Conservation (phyloP, 2,797 vertebrate genomes). For the Orientallactaga sibirica region DNA sequence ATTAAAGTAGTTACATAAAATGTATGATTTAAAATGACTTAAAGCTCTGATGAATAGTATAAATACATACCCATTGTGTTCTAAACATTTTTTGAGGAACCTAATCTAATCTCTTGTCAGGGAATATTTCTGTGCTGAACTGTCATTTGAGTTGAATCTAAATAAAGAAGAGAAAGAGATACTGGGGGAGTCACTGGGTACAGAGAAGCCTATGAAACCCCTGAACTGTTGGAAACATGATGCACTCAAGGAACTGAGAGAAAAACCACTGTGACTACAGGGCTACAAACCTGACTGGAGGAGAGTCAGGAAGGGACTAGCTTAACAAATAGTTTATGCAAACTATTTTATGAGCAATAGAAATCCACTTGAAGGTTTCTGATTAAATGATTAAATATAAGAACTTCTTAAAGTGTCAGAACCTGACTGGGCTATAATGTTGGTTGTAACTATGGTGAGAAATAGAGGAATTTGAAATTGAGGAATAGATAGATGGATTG, state of each 20-base stretch:
- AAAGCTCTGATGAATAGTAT: not conserved
- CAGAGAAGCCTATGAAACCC: not conserved
- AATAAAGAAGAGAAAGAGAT: not conserved
- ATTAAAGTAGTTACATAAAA: slow-evolving; percentile 14
- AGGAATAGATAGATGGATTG: not conserved
- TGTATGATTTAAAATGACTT: not conserved
- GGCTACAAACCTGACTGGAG: not conserved
- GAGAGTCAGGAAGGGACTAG: not conserved
- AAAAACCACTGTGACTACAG: not conserved
- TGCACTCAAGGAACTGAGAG: not conserved
- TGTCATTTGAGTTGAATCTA: not conserved
- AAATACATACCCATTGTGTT: not conserved
- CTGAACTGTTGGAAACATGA: not conserved
- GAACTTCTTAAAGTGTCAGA: not conserved
- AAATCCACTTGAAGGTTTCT: not conserved
- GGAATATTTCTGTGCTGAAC: not conserved
- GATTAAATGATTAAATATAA: not conserved
- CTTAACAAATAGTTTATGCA: not conserved
- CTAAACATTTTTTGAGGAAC: not conserved
- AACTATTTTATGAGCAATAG: not conserved
- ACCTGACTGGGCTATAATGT: not conserved
- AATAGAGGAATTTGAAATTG: not conserved
- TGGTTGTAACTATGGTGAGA: not conserved
- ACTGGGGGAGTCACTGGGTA: not conserved
- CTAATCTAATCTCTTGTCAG: not conserved